Conservation (phyloP, 2,797 vertebrate genomes). For the Capromys pilorides region DNA sequence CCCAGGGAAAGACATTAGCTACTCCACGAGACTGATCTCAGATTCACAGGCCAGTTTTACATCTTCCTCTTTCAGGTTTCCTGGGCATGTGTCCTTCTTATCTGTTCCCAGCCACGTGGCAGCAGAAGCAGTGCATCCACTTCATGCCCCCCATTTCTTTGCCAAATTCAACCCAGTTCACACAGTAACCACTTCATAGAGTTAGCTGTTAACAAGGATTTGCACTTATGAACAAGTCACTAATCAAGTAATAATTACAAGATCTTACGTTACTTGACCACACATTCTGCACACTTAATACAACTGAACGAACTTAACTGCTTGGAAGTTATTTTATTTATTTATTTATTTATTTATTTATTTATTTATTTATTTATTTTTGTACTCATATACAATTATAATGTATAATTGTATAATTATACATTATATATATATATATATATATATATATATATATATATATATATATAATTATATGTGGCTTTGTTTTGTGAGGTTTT, state of each 20-base stretch:
- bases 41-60: neutral
- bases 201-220: slow-evolving; percentile 11
- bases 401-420: no score
- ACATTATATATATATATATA: no score
- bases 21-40: neutral
- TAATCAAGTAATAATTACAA: neutral
- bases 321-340: neutral
- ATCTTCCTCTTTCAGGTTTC: neutral
- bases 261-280: neutral
- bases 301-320: neutral
- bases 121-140: neutral
- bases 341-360: no score
- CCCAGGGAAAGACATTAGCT: neutral
- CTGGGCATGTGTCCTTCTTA: neutral
- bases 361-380: neutral
- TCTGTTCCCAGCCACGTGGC: neutral
- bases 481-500: neutral
- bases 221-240: neutral
- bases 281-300: neutral
- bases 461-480: neutral
- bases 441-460: no score
- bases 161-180: neutral
- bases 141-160: neutral
- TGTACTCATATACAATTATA: neutral
- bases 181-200: neutral